Evolutionary conservation across 1,140 invertebrate genomes (phyloP).

Genomic region (Thalassaphorura encarpata): DNA sequence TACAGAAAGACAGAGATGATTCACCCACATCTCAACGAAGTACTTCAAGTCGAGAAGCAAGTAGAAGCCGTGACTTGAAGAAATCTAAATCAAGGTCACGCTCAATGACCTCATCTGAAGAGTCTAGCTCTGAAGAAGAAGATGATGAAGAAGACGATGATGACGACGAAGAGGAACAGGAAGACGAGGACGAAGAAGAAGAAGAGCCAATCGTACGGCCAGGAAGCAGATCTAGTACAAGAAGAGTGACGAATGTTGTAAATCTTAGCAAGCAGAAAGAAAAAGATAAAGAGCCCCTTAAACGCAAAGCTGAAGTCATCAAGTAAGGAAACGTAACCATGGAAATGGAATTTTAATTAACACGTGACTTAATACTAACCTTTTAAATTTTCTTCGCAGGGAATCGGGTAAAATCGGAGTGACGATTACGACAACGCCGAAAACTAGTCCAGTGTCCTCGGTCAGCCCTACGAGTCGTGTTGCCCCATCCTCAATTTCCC

Average conservation of each 20-base stretch:
- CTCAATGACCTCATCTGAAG: background rate
- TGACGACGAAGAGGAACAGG: no score
- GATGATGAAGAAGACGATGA: slow-evolving; percentile 10
- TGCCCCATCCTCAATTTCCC: slow-evolving; percentile 35
- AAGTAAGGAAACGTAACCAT: slow-evolving; percentile 17
- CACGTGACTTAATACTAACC: background rate
- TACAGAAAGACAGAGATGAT: no score
- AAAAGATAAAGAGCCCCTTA: slow-evolving; percentile 36
- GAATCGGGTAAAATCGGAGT: slow-evolving; percentile 81
- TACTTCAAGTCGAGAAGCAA: no score
- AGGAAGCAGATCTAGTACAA: slow-evolving; percentile 8
- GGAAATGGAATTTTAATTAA: background rate
- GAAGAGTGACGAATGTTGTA: background rate
- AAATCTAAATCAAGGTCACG: no score
- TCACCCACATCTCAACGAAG: no score
- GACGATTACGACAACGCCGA: slow-evolving; percentile 48
- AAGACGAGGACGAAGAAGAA: slow-evolving; percentile 10
- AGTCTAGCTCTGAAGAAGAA: background rate
- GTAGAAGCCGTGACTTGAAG: no score
- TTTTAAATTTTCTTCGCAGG: slow-evolving; percentile 46
- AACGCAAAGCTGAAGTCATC: slow-evolving; percentile 36
- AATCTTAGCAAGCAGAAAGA: slow-evolving; percentile 26
- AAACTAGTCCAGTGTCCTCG: slow-evolving; percentile 28
- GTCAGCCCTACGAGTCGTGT: slow-evolving; percentile 44
- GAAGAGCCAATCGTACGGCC: slow-evolving; percentile 15